These are phyloP conservation scores for Steinernema hermaphroditum DNA, from an alignment of 2,888 invertebrate genomes.

Conservation along the genomic window DNA sequence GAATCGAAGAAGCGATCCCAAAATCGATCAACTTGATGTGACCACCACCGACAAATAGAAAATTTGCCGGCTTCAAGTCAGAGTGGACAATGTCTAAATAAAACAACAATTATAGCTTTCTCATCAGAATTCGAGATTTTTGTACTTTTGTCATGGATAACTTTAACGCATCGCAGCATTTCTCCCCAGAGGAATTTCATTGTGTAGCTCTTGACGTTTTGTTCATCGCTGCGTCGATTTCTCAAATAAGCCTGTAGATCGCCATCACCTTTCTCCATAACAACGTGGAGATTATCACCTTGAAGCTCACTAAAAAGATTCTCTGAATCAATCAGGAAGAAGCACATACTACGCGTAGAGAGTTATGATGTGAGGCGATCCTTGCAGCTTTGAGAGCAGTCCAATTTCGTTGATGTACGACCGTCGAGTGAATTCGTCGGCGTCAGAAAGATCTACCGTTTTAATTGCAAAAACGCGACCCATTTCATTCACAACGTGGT, in stretches of 20 bases:
- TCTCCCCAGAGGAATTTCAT: slow-evolving; percentile 88
- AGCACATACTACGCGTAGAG: slow-evolving; percentile 83
- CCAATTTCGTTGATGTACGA: slow-evolving; percentile 88
- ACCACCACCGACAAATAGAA: slow-evolving; percentile 79
- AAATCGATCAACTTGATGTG: slow-evolving; percentile 93
- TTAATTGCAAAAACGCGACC: slow-evolving; percentile 71
- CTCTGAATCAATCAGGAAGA: slow-evolving; percentile 5
- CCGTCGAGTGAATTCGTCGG: slow-evolving; percentile 75
- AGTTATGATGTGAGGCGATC: slow-evolving; percentile 79
- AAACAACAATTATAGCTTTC: no score
- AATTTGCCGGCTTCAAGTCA: slow-evolving; percentile 94
- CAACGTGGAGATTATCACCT: slow-evolving; percentile 76
- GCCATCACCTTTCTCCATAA: slow-evolving; percentile 89
- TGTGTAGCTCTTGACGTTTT: slow-evolving; percentile 71
- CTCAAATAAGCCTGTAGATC: slow-evolving; percentile 76
- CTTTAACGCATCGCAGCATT: slow-evolving; percentile 86
- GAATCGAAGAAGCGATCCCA: slow-evolving; percentile 87
- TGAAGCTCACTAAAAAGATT: slow-evolving; percentile 74
- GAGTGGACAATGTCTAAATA: slow-evolving; percentile 84
- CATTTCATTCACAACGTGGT: slow-evolving; percentile 67
- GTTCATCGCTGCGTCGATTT: slow-evolving; percentile 48
- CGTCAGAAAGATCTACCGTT: slow-evolving; percentile 78
- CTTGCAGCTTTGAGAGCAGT: slow-evolving; percentile 78
- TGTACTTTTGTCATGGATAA: slow-evolving; percentile 85
- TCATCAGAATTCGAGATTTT: no score